These are phyloP conservation scores for Nomada fucata DNA, from an alignment of 2,888 invertebrate genomes.

Conservation along the genomic window DNA sequence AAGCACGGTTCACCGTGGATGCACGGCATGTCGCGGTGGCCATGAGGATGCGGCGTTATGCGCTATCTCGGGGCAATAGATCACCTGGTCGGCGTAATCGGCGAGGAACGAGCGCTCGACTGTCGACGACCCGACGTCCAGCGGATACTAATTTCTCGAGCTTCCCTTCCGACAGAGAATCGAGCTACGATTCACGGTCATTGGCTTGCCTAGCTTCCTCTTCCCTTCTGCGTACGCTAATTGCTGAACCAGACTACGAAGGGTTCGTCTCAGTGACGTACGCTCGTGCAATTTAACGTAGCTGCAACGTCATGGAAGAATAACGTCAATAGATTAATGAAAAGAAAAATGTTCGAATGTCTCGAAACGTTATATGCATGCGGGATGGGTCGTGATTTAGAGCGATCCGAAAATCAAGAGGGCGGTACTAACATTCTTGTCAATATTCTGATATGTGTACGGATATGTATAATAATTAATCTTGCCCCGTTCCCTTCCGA, in stretches of 20 bases:
- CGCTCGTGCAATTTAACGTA: background rate
- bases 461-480: too few relatives aligned
- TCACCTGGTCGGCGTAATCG: slow-evolving; percentile 64
- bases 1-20: slow-evolving; percentile 29
- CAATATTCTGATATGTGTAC: too few relatives aligned
- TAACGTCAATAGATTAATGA: too few relatives aligned
- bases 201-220: slow-evolving; percentile 8
- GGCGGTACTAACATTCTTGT: too few relatives aligned
- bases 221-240: slow-evolving; percentile 41
- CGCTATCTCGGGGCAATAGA: slow-evolving; percentile 59
- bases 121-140: slow-evolving; percentile 47
- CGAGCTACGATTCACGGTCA: slow-evolving; percentile 21
- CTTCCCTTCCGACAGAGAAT: slow-evolving; percentile 39
- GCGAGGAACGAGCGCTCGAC: slow-evolving; percentile 33
- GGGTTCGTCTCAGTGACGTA: slow-evolving; percentile 7
- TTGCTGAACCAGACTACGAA: slow-evolving; percentile 27
- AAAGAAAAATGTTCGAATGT: too few relatives aligned
- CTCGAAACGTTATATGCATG: too few relatives aligned
- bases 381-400: too few relatives aligned
- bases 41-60: slow-evolving; percentile 39
- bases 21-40: slow-evolving; percentile 32
- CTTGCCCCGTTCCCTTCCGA: too few relatives aligned
- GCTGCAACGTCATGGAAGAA: background rate
- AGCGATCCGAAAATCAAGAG: too few relatives aligned
- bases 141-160: slow-evolving; percentile 61